These are phyloP conservation scores for Zaprionus bogoriensis DNA, from an alignment of 2,888 invertebrate species.

Conservation along the genomic window DNA sequence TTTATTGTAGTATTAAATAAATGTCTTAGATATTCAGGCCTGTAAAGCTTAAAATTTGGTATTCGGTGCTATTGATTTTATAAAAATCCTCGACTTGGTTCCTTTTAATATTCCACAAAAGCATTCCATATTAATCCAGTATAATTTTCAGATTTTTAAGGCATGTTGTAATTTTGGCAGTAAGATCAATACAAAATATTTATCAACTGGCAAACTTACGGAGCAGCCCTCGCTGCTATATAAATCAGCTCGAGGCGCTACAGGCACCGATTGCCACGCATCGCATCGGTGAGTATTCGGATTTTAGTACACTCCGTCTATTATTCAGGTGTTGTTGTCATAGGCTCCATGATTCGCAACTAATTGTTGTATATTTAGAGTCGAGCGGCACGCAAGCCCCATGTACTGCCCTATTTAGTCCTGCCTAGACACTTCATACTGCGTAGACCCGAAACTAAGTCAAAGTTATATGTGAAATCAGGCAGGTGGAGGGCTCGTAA, in stretches of 20 bases:
- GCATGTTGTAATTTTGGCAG: no score
- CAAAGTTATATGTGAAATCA: slow-evolving; percentile 13
- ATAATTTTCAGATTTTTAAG: no score
- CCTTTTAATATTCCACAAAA: no score
- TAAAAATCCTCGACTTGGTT: no score
- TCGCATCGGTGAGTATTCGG: slow-evolving; percentile 24
- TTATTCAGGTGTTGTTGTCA: slow-evolving; percentile 74
- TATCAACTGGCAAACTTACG: no score
- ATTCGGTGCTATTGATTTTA: no score
- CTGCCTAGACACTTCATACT: slow-evolving; percentile 21
- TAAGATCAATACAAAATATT: no score
- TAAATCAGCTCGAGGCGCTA: slow-evolving; percentile 34
- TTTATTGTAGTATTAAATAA: no score
- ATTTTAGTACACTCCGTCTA: slow-evolving; percentile 46
- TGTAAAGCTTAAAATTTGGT: no score
- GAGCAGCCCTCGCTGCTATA: slow-evolving; percentile 22
- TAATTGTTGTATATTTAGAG: slow-evolving; percentile 73
- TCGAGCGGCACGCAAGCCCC: slow-evolving; percentile 61
- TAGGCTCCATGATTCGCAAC: slow-evolving; percentile 60
- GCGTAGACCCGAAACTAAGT: slow-evolving; percentile 33
- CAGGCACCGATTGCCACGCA: slow-evolving; percentile 72
- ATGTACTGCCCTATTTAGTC: no score
- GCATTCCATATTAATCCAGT: no score
- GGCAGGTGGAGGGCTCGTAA: background rate
- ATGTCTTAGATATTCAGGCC: no score